Percentiles rank a stretch among this genome's conserved stretches.
Conservation (phyloP, 2,113 vertebrate species). For the Microcebus lehilahytsara region DNA sequence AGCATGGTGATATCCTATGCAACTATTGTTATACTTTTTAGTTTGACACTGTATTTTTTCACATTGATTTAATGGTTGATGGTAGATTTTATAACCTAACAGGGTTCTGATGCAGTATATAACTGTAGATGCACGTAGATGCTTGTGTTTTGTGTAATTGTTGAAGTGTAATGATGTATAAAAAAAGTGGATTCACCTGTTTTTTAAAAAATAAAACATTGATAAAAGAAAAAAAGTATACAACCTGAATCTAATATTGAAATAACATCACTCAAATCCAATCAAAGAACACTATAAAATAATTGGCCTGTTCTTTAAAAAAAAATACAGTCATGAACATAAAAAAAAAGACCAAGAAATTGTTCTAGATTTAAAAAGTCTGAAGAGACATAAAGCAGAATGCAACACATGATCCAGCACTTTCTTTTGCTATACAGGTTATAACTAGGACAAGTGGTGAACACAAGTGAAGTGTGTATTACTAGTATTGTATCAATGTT, state of each 20-base stretch:
- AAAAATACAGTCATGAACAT: neutral
- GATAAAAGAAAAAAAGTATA: conserved; percentile 61
- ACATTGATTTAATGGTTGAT: conserved; percentile 82
- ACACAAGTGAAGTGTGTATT: neutral
- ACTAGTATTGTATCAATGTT: fast-evolving
- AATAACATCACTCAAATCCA: neutral
- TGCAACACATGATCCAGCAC: fast-evolving
- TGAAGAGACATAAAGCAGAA: neutral
- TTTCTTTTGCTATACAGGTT: neutral
- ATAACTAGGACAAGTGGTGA: neutral
- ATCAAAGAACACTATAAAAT: neutral
- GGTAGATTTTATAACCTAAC: conserved; percentile 90
- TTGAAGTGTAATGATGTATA: conserved; percentile 95
- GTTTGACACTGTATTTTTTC: conserved; percentile 90
- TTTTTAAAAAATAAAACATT: conserved; percentile 98
- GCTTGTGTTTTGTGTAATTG: conserved; percentile 93
- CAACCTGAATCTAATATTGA: neutral
- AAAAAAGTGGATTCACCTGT: conserved; percentile 93
- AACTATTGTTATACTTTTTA: conserved; percentile 93
- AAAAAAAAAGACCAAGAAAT: neutral
- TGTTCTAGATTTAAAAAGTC: neutral
- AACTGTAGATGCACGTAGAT: conserved; percentile 95
- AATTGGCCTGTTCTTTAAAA: neutral
- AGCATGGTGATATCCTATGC: conserved; percentile 99
- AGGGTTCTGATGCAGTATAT: conserved; percentile 87